Evolutionary conservation across 2,888 invertebrate genomes (phyloP), one percentile per base, ranked within the genome.

Genomic region (Pantelozetes paolii): DNA sequence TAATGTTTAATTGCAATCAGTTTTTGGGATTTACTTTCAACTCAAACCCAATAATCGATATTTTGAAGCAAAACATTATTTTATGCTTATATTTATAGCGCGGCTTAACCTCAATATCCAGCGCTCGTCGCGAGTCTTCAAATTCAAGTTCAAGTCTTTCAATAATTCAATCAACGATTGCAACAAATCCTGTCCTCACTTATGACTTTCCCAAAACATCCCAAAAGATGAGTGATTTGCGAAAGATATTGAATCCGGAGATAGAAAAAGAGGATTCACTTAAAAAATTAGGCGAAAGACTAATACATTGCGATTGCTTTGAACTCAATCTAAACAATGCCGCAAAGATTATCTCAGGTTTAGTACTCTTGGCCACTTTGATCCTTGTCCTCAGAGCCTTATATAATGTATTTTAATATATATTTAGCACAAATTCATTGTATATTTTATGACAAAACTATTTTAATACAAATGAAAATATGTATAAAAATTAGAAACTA

Each of bases 241-340:
- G 74, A 15, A 71, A 71, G 28, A 74, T 74, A n/a, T 71, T 74
- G 69, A 74, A 74, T 36, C 71, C 71, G 9, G 74, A 74, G 62
- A 71, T 71, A 23, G 74, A 74, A 54, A 74, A 74, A 54, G 71
- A 74, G 18, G 74, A 74, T 40, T 71, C 71, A 20, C 50, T 74
- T 8, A 74, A 74, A 32, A 74, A 71, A 54, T 71, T 74, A 11
- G 59, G 69, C 59, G 74, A 74, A 20, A 57, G 71, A 23, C 30
- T 74, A 30, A 69, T 57, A 36, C 67, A 71, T 62, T 74, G 74
- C 48, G 74, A 74, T 6, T 74, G 74, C 32, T 74, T 74, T 50
- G 74, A 74, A 40, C 71, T 71, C 20, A 74, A 74, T 54, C 48
- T 74, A 15, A 74, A 74, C 23, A 74, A 74, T 64, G 74, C 74